Base-by-base conservation (phyloP, 2,888 invertebrate genomes). In the Hylaea fasciaria region DNA sequence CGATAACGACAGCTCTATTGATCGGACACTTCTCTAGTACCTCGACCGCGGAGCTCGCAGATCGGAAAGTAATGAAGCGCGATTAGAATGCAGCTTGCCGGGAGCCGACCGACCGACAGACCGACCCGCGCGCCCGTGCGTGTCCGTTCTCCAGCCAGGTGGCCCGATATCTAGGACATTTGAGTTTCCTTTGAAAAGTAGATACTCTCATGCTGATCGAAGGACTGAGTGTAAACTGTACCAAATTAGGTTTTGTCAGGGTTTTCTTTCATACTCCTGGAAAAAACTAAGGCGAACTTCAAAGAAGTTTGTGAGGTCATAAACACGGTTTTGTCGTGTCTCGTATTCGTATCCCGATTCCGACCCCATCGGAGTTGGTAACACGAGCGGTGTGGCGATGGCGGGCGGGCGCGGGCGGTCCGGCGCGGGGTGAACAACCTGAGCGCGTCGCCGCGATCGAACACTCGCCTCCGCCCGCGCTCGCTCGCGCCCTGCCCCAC, bases 391-490 rank as follows among this genome's bases (percentile, higher is more conserved):
- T 28, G 39, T 37, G 53, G 52, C 22, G 49, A n/a, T n/a, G 4
- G 71, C 74, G 76, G 77, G 66, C 73, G 73, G 74, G 76, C 73
- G 76, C 82, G 49, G 4, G 71, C 74, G 76, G 77, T 68, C 73
- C 74, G 74, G 76, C 73, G 76, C 82, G 82, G 83, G 88, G 88
- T 89, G 81, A 87, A 89, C 82, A 85, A 85, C 88, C 89, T 76
- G 68, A 81, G 86, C 87, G 89, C 89, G 89, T 89, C 89, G 84
- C 84, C 81, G 79, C 83, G 81, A 80, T 86, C 86, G 85, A 86
- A 85, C 86, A 83, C 85, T 73, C 77, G 72, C 73, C 69, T 68
- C 70, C 71, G 62, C 71, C 51, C 54, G 37, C 65, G 50, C 65
- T 68, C 69, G 64, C 69, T 76, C 76, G 70, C 77, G 69, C 71